Evolutionary conservation across 2,113 vertebrate genomes (phyloP).

Genomic region (Felis chaus): DNA sequence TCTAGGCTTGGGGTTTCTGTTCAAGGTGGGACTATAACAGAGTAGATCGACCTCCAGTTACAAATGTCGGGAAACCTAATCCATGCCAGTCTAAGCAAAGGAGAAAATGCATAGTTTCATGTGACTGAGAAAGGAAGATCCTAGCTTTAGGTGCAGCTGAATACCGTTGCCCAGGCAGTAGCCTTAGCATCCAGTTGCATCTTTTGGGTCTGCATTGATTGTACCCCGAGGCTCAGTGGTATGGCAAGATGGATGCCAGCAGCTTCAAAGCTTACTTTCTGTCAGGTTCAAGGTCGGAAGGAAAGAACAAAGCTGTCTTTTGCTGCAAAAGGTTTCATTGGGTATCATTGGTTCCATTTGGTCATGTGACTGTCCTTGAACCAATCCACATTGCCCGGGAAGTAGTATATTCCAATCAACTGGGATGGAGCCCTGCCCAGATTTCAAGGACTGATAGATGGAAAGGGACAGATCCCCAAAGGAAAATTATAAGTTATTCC

Average conservation of each 20-base stretch:
- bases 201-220: too few species aligned
- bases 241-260: neutral
- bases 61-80: neutral
- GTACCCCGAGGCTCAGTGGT: neutral
- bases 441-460: neutral
- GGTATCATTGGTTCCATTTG: neutral
- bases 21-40: neutral
- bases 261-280: neutral
- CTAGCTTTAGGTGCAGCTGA: neutral
- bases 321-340: neutral
- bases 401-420: neutral
- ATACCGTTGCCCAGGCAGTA: neutral
- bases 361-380: neutral
- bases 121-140: neutral
- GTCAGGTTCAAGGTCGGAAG: neutral
- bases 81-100: neutral
- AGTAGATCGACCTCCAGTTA: neutral
- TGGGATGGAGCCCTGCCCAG: neutral
- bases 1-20: neutral
- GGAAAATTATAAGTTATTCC: neutral
- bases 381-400: neutral
- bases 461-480: neutral
- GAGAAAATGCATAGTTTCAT: neutral
- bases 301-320: neutral
- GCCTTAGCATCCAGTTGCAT: neutral